Evolutionary conservation across 2,113 vertebrate species (phyloP).

Genomic region (Gopherus flavomarginatus): DNA sequence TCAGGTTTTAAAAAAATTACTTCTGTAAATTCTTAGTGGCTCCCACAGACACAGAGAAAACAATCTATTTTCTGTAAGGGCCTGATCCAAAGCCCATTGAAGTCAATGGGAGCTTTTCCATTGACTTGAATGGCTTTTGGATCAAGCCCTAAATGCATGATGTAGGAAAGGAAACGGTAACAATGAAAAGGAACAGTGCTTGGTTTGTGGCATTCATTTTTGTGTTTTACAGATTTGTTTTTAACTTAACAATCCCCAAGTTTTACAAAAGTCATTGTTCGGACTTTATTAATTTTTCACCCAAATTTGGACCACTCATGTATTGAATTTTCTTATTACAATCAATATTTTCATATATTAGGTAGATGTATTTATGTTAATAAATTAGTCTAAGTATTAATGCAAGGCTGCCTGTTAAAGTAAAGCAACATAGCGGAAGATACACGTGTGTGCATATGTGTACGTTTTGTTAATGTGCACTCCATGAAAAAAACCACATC

Average conservation of each 20-base stretch:
- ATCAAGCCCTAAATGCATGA: background rate
- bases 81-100: background rate
- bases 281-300: background rate
- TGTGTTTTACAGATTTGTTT: background rate
- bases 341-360: background rate
- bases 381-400: background rate
- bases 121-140: background rate
- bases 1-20: background rate
- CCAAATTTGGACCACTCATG: background rate
- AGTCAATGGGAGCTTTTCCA: constrained; percentile 15
- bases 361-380: background rate
- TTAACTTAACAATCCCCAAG: background rate
- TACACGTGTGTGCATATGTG: background rate
- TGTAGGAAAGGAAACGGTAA: background rate
- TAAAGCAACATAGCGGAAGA: background rate
- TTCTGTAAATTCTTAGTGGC: background rate
- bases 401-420: background rate
- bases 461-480: background rate
- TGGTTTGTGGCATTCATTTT: background rate
- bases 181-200: background rate
- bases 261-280: background rate
- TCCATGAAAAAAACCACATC: background rate
- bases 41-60: too few species aligned
- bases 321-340: too few species aligned
- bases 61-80: background rate